A percentile compares a stretch with the other conserved stretches of the same genome.
Evolutionary conservation across 2,888 invertebrate species (phyloP).

Genomic region (Pilophorus perplexus): DNA sequence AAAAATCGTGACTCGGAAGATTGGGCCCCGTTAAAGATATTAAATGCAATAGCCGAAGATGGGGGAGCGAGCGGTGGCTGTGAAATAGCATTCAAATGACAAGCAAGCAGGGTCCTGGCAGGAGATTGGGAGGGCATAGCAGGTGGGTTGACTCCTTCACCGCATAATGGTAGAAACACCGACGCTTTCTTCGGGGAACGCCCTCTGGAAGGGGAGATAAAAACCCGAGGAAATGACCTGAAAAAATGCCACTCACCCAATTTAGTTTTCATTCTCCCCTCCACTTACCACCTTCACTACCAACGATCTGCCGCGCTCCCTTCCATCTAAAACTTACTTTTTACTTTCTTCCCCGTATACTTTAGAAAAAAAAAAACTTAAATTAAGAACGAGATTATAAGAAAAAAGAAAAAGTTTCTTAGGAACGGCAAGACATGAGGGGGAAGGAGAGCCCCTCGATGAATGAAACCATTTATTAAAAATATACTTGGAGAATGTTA

Average conservation of each 20-base stretch:
- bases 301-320: conserved; percentile 11
- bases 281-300: neutral
- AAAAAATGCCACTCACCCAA: conserved; percentile 46
- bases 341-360: conserved; percentile 3
- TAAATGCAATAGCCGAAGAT: conserved; percentile 40
- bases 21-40: conserved; percentile 38
- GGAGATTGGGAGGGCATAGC: conserved; percentile 3
- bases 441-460: conserved; percentile 19
- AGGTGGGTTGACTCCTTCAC: neutral
- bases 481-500: conserved; percentile 23
- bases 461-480: conserved; percentile 38
- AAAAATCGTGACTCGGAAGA: conserved; percentile 40
- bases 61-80: conserved; percentile 41
- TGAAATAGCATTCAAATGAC: conserved; percentile 46
- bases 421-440: neutral
- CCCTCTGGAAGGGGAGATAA: conserved; percentile 42
- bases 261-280: conserved; percentile 41
- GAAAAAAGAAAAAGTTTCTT: conserved; percentile 31
- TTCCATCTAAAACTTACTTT: conserved; percentile 2
- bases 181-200: neutral
- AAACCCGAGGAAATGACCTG: conserved; percentile 46
- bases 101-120: conserved; percentile 22
- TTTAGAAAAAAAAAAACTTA: no score
- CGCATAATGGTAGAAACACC: conserved; percentile 40
- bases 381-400: conserved; percentile 46